Evolutionary conservation across 2,797 vertebrate species (phyloP).

Genomic region (Thripadectes ignobilis): DNA sequence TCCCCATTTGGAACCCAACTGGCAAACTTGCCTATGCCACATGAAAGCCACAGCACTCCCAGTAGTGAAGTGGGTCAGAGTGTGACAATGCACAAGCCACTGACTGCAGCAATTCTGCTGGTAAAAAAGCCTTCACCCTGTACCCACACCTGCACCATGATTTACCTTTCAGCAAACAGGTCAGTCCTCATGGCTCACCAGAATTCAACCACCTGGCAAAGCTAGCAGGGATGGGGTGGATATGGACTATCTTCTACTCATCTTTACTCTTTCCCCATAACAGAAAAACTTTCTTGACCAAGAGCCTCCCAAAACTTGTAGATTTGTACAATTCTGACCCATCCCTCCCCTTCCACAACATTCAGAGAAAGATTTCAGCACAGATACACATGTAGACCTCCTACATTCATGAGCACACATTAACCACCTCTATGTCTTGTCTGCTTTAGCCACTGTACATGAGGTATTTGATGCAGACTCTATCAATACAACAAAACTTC

Average conservation of each 20-base stretch:
- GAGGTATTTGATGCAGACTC: neutral
- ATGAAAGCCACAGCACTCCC: neutral
- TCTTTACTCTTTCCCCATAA: neutral
- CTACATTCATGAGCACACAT: neutral
- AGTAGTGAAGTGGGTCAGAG: neutral
- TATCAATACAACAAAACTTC: neutral
- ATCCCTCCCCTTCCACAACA: accelerated
- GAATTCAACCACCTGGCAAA: neutral
- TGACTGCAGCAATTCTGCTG: neutral
- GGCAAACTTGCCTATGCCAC: no score
- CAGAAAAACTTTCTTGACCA: neutral
- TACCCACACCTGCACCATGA: neutral
- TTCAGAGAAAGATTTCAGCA: neutral
- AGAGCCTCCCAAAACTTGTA: neutral
- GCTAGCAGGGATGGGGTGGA: neutral
- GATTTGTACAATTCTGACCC: neutral
- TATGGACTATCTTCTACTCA: neutral
- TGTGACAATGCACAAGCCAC: neutral
- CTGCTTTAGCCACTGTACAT: neutral
- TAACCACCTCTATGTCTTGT: neutral
- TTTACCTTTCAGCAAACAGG: neutral
- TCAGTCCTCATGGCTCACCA: neutral
- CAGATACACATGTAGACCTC: accelerated
- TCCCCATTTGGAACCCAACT: accelerated
- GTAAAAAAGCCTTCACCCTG: neutral